phyloP scores from a whole-genome alignment of 2,797 vertebrate genomes.

The Odontamblyopus rebecca region DNA sequence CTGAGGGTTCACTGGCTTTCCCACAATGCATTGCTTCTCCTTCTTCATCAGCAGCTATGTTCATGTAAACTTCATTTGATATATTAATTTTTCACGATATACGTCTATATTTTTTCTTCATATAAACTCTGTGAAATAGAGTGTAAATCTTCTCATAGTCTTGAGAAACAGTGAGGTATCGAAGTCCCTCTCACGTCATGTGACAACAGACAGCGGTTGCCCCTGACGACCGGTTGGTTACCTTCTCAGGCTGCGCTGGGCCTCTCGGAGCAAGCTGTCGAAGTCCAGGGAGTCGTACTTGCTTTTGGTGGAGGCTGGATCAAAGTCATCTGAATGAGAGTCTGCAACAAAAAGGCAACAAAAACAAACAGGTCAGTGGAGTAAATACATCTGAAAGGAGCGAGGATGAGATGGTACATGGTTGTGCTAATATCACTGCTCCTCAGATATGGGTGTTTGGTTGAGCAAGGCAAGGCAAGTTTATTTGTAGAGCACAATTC shows the following conservation, averaged over 20 bases:
- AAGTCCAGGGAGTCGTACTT: constrained; percentile 99
- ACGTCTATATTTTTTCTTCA: constrained; percentile 60
- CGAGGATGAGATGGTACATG: background rate
- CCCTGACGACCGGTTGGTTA: constrained; percentile 86
- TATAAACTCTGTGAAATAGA: constrained; percentile 81
- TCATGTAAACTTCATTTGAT: constrained; percentile 96
- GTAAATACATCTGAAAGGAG: constrained; percentile 7
- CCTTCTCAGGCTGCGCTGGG: constrained; percentile 96
- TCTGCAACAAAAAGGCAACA: constrained; percentile 79
- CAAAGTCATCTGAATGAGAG: constrained; percentile 98
- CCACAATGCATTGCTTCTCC: constrained; percentile 79
- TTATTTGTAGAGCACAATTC: too few relatives aligned
- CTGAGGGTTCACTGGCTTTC: constrained; percentile 75
- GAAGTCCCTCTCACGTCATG: constrained; percentile 76
- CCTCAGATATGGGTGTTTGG: too few relatives aligned
- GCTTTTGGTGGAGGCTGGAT: constrained; percentile 98
- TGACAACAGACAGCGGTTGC: constrained; percentile 56
- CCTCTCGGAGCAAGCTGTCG: constrained; percentile 98
- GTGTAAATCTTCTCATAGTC: constrained; percentile 91
- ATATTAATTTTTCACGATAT: constrained; percentile 72
- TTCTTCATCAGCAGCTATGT: constrained; percentile 92
- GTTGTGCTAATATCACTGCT: too few relatives aligned
- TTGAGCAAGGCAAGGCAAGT: too few relatives aligned
- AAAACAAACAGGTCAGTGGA: constrained; percentile 29
- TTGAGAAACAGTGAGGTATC: constrained; percentile 91